Evolutionary conservation across 2,797 vertebrate genomes (phyloP).

Genomic region (Siniperca undulata): DNA sequence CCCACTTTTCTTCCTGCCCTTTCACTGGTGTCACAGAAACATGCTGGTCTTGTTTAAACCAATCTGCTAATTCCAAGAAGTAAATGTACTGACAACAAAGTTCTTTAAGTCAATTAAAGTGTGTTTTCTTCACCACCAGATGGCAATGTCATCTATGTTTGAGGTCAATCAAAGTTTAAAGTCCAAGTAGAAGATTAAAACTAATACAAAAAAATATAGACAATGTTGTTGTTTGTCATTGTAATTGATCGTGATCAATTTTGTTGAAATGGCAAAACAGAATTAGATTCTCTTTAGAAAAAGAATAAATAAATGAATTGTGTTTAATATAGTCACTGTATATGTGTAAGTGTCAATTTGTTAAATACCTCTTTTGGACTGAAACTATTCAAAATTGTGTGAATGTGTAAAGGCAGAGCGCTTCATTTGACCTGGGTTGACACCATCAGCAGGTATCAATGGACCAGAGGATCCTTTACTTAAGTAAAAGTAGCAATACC

Average conservation of each 20-base stretch:
- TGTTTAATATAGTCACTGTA: not conserved
- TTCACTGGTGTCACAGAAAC: slow-evolving; percentile 5
- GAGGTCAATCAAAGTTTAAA: not conserved
- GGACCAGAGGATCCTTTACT: not conserved
- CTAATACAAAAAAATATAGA: not conserved
- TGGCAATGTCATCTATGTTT: slow-evolving; percentile 43
- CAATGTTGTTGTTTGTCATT: not conserved
- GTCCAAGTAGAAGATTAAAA: not conserved
- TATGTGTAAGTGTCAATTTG: not conserved
- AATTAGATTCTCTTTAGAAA: not conserved
- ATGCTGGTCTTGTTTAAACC: slow-evolving; percentile 5
- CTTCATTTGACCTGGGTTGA: not conserved
- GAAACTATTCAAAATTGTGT: not conserved
- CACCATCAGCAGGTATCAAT: not conserved
- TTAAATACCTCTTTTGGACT: not conserved
- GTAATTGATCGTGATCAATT: not conserved
- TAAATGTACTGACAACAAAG: slow-evolving; percentile 36
- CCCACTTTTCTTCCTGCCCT: not conserved
- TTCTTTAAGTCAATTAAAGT: not conserved
- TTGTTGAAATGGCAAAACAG: not conserved
- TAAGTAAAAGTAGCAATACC: not conserved
- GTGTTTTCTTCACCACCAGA: slow-evolving; percentile 53
- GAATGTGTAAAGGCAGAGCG: not conserved
- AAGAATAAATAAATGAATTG: not conserved
- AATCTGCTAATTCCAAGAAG: not conserved